Base-by-base conservation (phyloP, 2,797 vertebrate genomes). In the Falco biarmicus region DNA sequence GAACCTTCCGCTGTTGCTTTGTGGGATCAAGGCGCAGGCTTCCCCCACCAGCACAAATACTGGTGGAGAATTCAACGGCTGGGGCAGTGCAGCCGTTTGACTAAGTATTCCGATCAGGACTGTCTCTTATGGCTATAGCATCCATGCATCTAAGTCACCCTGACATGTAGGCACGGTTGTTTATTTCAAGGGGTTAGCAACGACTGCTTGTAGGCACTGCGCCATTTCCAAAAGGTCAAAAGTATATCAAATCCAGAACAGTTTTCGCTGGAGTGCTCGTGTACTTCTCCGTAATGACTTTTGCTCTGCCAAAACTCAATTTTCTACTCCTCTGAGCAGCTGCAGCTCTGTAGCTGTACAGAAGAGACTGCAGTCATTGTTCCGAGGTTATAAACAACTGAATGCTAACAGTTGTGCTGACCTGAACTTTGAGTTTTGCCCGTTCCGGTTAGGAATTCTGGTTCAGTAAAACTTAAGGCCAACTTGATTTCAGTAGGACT, bases 241-340 rank as follows among this genome's bases (percentile, higher is more conserved):
- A 90, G 64, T 84, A 16, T 50, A 93, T 83, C 68, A 83, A 59
- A 80, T 37, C 45, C 90, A 80, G 77, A 86, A 74, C 77, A 75
- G 51, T 54, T 83, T 76, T 61, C n/a, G 29, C 50, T 70, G 76
- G 32, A 75, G 50, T 0, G 0, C 54, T 95, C 10, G 0, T 43
- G 61, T 48, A 18, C 22, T 64, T 57, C 56, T 81, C 65, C 48
- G 45, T 48, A 85, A 84, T 51, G 60, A 47, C 75, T 96, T 89
- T 3, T 61, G 50, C 84, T 71, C 76, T 91, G 87, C 81, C 78
- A 91, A 87, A 94, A 75, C 73, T 59, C 78, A 32, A 48, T 76
- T 81, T 90, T 92, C 73, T 92, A 54, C 90, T 80, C 91, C 84
- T 95, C 90, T 90, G 75, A 91, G 90, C 92, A 96, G 94, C 95